These are phyloP conservation scores for Sebastes kiyomatsui DNA, from an alignment of 2,797 vertebrate species.

Conservation along the genomic window DNA sequence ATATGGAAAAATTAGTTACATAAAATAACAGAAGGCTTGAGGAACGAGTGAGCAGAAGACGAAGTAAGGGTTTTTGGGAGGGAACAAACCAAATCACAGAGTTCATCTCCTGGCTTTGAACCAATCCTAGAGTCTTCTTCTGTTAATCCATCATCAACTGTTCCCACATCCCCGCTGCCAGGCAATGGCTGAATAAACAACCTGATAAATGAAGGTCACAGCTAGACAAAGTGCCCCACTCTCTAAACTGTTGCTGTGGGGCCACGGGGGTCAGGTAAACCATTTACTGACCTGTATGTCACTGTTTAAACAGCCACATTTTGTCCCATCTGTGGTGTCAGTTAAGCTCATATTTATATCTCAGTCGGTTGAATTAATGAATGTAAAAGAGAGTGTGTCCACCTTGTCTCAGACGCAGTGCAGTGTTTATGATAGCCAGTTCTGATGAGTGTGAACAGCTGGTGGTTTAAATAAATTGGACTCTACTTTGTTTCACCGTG, in stretches of 20 bases:
- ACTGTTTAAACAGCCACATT: constrained; percentile 38
- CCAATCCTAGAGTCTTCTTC: constrained; percentile 46
- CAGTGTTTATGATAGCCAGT: constrained; percentile 40
- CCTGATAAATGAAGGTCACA: constrained; percentile 69
- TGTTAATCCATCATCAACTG: constrained; percentile 69
- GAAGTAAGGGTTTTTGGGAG: constrained; percentile 16
- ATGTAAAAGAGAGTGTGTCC: constrained; percentile 38
- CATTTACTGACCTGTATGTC: constrained; percentile 56
- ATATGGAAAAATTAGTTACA: constrained; percentile 17
- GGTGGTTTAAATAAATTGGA: constrained; percentile 60
- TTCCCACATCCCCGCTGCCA: constrained; percentile 60
- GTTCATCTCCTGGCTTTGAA: constrained; percentile 60
- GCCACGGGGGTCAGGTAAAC: constrained; percentile 47
- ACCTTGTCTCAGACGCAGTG: constrained; percentile 36
- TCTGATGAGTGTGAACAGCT: constrained; percentile 65
- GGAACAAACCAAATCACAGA: constrained; percentile 45
- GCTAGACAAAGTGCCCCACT: constrained; percentile 45
- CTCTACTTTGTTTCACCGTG: constrained; percentile 37
- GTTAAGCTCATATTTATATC: constrained; percentile 24
- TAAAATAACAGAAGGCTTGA: constrained; percentile 3
- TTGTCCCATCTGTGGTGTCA: constrained; percentile 27
- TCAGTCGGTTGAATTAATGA: constrained; percentile 20
- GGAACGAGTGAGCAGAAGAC: neutral
- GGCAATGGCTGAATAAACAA: constrained; percentile 61
- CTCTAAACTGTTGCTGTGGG: constrained; percentile 38